Evolutionary conservation across 2,888 invertebrate genomes (phyloP), one percentile per base, ranked within the genome.

Genomic region (Parnassius apollo): DNA sequence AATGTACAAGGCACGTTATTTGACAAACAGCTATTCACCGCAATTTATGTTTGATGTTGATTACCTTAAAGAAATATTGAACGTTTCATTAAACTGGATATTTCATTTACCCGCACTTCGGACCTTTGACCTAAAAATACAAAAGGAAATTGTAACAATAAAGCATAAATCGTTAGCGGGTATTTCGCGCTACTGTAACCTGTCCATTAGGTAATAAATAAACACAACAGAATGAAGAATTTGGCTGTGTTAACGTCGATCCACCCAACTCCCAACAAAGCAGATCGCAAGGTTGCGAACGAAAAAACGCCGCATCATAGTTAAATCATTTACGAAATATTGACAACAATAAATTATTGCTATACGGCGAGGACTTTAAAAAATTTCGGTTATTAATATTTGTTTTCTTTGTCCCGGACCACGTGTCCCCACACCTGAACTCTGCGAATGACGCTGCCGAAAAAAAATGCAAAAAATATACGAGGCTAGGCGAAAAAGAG

Each of bases 301-400:
- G 78, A 78, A 85, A 88, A 90, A 90, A 82, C 77, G 89, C 88
- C 78, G 76, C 83, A 83, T 91, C 91, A 91, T 82, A 90, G 84
- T 83, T 80, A 79, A 91, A 91, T 88, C 89, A 89, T 91, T 91
- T 91, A 91, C 90, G 88, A 87, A 90, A 88, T 89, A 91, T 91
- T 84, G 91, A 88, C 89, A 90, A 90, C 91, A 91, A 91, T 91
- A 87, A 88, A 80, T 82, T 81, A 78, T 78, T 75, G 78, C 77
- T 76, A 75, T 71, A 60, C 71, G 74, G 68, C 71, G 74, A 77
- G 84, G 86, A 88, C 84, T 88, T 91, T 90, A 89, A 91, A 91
- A 91, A 91, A 91, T 87, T 85, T 80, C 87, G 78, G 89, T 90
- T 91, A 91, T 91, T 91, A 91, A 91, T 91, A 89, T 88, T 89